phyloP scores from a whole-genome alignment of 2,888 invertebrate species.

The Pristionchus japonicus region DNA sequence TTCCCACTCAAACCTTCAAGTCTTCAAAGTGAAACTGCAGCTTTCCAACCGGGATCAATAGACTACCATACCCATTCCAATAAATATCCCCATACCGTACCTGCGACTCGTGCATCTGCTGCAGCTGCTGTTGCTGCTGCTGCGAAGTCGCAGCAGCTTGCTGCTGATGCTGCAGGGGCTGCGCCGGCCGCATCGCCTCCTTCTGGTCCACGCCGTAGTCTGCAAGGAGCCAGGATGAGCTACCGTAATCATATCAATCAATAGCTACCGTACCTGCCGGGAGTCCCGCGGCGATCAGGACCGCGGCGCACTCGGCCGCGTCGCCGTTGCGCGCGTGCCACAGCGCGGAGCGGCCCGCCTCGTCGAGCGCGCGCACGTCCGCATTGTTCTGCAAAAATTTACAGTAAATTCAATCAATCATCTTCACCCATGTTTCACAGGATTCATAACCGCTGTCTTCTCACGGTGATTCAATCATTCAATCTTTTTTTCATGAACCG shows the following conservation, averaged over 20 bases:
- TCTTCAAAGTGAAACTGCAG: too few relatives aligned
- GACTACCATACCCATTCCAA: background rate
- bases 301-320: slow-evolving; percentile 51
- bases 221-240: background rate
- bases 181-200: background rate
- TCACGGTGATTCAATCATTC: background rate
- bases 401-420: background rate
- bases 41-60: too few relatives aligned
- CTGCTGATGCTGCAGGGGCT: background rate
- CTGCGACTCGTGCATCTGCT: slow-evolving; percentile 35
- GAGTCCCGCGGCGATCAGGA: slow-evolving; percentile 48
- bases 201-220: background rate
- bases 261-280: slow-evolving; percentile 18
- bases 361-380: slow-evolving; percentile 90
- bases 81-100: background rate
- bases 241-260: slow-evolving; percentile 4
- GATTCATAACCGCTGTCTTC: background rate
- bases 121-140: background rate
- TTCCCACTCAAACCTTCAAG: too few relatives aligned
- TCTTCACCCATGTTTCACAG: too few relatives aligned
- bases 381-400: slow-evolving; percentile 87
- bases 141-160: background rate
- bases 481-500: background rate
- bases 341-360: slow-evolving; percentile 87
- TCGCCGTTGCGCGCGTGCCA: slow-evolving; percentile 82